Percentiles rank a stretch among this genome's conserved stretches.
phyloP scores from a whole-genome alignment of 53 echinoderm and acorn worm species.

The Apostichopus leukothele region DNA sequence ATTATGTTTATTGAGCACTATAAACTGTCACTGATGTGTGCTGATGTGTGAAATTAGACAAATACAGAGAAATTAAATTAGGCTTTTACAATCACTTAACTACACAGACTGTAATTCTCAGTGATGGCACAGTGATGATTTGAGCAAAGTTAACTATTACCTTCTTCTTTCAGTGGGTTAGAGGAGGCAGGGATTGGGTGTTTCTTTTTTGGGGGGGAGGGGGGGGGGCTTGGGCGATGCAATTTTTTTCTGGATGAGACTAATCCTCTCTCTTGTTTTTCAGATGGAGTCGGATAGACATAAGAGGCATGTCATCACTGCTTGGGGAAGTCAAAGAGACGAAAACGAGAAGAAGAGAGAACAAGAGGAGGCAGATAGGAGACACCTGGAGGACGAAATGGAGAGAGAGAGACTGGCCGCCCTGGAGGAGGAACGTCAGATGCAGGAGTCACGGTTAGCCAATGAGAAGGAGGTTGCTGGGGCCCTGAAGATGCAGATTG shows the following conservation, averaged over 20 bases:
- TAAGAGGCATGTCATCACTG: constrained; percentile 80
- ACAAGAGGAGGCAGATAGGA: constrained; percentile 64
- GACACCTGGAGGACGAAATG: constrained; percentile 66
- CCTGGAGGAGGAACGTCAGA: constrained; percentile 74
- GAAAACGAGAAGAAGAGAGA: constrained; percentile 62
- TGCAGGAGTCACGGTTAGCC: constrained; percentile 61
- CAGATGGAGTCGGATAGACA: constrained; percentile 88
- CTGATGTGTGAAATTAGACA: too few species aligned
- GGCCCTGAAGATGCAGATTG: constrained; percentile 82
- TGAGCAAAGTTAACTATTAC: too few species aligned
- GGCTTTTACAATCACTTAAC: too few species aligned
- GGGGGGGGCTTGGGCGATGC: not conserved
- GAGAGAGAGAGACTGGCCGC: constrained; percentile 78
- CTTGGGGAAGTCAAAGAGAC: constrained; percentile 79
- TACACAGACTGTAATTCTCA: too few species aligned
- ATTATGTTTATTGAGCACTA: too few species aligned
- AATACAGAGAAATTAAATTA: too few species aligned
- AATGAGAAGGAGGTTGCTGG: constrained; percentile 73
- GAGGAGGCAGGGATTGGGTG: too few species aligned
- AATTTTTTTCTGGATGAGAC: too few species aligned
- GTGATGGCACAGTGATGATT: too few species aligned
- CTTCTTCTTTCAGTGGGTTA: too few species aligned
- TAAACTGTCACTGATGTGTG: too few species aligned
- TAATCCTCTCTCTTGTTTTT: not conserved
- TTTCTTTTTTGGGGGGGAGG: not conserved